phyloP scores from a whole-genome alignment of 1,140 invertebrate species.

The Bombus cullumanus region DNA sequence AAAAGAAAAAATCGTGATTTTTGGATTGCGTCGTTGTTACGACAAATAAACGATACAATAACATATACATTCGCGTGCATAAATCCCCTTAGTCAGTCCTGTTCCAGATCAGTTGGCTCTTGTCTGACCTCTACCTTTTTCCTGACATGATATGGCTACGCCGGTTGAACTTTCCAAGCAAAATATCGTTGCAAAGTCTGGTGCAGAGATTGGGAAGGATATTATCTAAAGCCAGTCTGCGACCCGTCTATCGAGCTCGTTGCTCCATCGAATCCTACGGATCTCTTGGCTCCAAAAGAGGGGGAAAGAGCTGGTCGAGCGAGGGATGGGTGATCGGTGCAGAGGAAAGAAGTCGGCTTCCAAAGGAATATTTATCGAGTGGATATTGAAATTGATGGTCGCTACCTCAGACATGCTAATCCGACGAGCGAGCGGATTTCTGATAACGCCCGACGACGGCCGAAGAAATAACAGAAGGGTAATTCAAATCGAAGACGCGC shows the following conservation, averaged over 20 bases:
- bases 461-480: slow-evolving; percentile 71
- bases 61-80: not conserved
- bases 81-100: slow-evolving; percentile 11
- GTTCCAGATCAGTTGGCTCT: slow-evolving; percentile 24
- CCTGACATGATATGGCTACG: slow-evolving; percentile 18
- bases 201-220: slow-evolving; percentile 55
- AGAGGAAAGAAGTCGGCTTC: slow-evolving; percentile 69
- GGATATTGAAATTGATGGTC: slow-evolving; percentile 76
- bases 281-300: slow-evolving; percentile 38
- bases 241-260: slow-evolving; percentile 65
- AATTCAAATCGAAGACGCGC: slow-evolving; percentile 70
- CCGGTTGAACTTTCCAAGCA: slow-evolving; percentile 53
- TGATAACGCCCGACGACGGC: slow-evolving; percentile 71
- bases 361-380: slow-evolving; percentile 76
- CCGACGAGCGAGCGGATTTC: slow-evolving; percentile 69
- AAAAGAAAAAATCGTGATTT: too few species aligned
- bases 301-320: not conserved
- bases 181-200: slow-evolving; percentile 63
- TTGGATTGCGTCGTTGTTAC: too few species aligned
- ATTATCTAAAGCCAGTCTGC: slow-evolving; percentile 72
- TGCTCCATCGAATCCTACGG: slow-evolving; percentile 65
- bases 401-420: slow-evolving; percentile 76
- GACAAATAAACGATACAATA: not conserved
- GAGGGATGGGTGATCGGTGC: slow-evolving; percentile 49
- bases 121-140: not conserved